Evolutionary conservation across 2,113 vertebrate genomes (phyloP).

Genomic region (Regulus satrapa): DNA sequence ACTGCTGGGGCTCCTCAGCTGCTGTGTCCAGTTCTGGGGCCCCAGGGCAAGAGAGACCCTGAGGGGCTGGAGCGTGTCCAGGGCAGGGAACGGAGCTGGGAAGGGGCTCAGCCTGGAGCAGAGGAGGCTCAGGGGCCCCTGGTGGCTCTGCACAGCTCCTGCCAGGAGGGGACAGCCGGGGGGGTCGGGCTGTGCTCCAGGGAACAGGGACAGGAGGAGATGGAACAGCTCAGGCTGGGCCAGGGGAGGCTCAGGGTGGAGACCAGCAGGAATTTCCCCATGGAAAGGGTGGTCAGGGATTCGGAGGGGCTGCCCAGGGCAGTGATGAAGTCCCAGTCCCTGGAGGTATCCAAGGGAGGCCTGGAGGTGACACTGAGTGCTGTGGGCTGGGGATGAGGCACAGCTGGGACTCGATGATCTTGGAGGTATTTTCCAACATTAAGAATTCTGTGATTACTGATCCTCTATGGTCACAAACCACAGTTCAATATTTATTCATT

Average conservation of each 20-base stretch:
- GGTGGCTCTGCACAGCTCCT: background rate
- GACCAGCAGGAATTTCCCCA: rapidly evolving
- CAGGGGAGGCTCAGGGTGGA: rapidly evolving
- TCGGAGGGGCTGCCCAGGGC: background rate
- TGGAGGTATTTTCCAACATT: background rate
- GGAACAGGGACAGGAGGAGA: background rate
- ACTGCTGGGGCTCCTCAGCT: background rate
- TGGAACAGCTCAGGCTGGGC: background rate
- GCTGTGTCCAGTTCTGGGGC: background rate
- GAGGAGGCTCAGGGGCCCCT: background rate
- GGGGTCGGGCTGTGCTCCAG: background rate
- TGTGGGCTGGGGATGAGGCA: rapidly evolving
- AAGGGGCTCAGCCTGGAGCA: background rate
- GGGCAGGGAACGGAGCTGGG: background rate
- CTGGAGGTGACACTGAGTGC: rapidly evolving
- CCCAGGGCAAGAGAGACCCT: rapidly evolving
- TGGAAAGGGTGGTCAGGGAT: rapidly evolving
- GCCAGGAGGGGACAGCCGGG: background rate
- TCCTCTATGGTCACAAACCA: background rate
- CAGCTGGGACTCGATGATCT: rapidly evolving
- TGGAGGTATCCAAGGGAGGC: background rate
- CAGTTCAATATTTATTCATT: background rate
- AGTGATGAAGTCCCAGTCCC: rapidly evolving
- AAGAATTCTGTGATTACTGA: background rate
- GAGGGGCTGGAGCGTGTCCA: background rate